Percentiles rank a stretch among this genome's conserved stretches.
Evolutionary conservation across 2,113 vertebrate species (phyloP).

Genomic region (Miniopterus natalensis): DNA sequence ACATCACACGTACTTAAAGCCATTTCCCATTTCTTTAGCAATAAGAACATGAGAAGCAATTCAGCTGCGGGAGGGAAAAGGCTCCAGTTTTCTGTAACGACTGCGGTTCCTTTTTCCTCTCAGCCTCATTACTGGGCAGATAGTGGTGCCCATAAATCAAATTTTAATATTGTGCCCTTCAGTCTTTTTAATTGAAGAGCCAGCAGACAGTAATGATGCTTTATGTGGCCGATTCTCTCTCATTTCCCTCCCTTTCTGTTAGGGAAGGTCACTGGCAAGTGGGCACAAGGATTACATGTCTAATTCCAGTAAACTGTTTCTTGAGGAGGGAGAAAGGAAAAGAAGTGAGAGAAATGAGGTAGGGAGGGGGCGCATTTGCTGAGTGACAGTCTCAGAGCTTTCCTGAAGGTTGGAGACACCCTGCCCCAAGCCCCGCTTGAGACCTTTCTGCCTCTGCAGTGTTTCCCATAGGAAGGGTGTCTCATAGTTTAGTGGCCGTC

Average conservation of each 20-base stretch:
- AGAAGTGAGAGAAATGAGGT: neutral
- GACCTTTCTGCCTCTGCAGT: neutral
- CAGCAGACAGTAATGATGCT: constrained; percentile 74
- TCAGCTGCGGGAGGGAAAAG: constrained; percentile 68
- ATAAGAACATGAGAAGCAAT: constrained; percentile 76
- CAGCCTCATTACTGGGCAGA: constrained; percentile 80
- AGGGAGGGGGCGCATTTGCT: neutral
- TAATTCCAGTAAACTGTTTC: constrained; percentile 63
- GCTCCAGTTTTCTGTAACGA: neutral
- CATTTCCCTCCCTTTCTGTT: constrained; percentile 67
- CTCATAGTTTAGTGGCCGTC: fast-evolving
- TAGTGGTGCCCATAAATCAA: constrained; percentile 82
- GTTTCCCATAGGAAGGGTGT: neutral
- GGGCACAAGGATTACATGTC: constrained; percentile 44
- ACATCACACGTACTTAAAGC: constrained; percentile 67
- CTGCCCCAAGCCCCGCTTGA: neutral
- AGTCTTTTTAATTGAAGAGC: constrained; percentile 84
- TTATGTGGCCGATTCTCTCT: constrained; percentile 36
- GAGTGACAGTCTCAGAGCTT: neutral
- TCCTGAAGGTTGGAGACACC: fast-evolving
- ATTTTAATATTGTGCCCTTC: constrained; percentile 85
- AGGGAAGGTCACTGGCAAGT: constrained; percentile 4
- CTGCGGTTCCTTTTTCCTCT: constrained; percentile 71
- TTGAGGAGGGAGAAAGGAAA: neutral
- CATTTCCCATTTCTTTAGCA: constrained; percentile 78